phyloP scores from a whole-genome alignment of 2,888 invertebrate genomes.

The Chamaedrilus cognettii region DNA sequence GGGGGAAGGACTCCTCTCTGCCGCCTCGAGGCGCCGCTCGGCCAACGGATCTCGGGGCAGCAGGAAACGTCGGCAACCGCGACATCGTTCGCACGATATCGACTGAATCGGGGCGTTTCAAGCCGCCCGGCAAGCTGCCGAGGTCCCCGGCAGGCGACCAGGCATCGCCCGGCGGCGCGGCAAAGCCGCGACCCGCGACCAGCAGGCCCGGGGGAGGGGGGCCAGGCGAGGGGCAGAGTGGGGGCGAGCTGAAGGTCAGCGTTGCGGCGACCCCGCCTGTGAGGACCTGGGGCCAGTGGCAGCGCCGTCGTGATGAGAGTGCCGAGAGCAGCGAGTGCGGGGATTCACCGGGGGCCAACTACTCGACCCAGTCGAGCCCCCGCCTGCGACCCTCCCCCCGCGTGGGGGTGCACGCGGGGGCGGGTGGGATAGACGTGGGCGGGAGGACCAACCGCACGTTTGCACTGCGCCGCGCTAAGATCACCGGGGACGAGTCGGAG shows the following conservation, averaged over 20 bases:
- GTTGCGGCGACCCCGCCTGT: too few relatives aligned
- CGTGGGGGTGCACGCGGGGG: background rate
- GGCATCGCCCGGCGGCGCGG: too few relatives aligned
- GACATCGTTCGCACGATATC: too few relatives aligned
- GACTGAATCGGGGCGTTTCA: background rate
- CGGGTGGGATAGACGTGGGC: background rate
- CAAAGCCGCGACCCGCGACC: too few relatives aligned
- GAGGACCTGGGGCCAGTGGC: background rate
- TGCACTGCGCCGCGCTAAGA: slow-evolving; percentile 22
- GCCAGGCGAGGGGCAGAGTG: too few relatives aligned
- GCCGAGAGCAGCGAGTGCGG: slow-evolving; percentile 9
- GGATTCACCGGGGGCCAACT: background rate
- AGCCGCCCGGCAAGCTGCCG: background rate
- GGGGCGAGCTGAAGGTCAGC: too few relatives aligned
- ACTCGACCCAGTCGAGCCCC: background rate
- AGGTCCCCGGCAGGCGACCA: too few relatives aligned
- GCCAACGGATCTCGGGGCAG: too few relatives aligned
- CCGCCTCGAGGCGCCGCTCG: too few relatives aligned
- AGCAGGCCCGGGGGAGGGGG: too few relatives aligned
- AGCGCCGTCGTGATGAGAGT: background rate
- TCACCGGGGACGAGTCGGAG: slow-evolving; percentile 1
- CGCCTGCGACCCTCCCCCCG: background rate
- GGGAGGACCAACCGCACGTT: slow-evolving; percentile 19
- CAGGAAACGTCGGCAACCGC: too few relatives aligned
- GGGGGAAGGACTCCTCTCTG: too few relatives aligned